These are phyloP conservation scores for Drosophila merina DNA, from an alignment of 2,888 invertebrate genomes.

Conservation along the genomic window DNA sequence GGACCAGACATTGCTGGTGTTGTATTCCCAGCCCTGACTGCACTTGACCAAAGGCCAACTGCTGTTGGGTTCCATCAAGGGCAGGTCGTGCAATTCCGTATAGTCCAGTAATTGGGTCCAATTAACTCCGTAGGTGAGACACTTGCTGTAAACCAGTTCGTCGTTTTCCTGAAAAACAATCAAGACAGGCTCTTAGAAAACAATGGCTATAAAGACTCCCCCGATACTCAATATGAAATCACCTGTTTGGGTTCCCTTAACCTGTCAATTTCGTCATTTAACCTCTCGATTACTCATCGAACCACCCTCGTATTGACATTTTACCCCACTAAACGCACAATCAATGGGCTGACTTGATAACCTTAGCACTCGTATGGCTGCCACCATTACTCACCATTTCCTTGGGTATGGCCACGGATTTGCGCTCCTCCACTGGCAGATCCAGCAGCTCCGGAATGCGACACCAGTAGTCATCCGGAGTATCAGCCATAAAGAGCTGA, in stretches of 20 bases:
- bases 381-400: slow-evolving; percentile 82
- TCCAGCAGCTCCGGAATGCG: slow-evolving; percentile 87
- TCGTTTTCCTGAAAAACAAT: slow-evolving; percentile 20
- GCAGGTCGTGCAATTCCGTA: slow-evolving; percentile 56
- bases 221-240: slow-evolving; percentile 1
- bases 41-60: slow-evolving; percentile 89
- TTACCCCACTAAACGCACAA: slow-evolving; percentile 45
- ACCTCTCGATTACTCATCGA: slow-evolving; percentile 16
- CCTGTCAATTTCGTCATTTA: background rate
- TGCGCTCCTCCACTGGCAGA: slow-evolving; percentile 86
- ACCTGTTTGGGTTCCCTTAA: background rate
- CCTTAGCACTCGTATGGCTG: slow-evolving; percentile 49
- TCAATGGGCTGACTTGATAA: slow-evolving; percentile 43
- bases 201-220: background rate
- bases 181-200: background rate
- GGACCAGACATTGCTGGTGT: slow-evolving; percentile 88
- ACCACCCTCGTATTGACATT: slow-evolving; percentile 37
- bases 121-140: slow-evolving; percentile 89
- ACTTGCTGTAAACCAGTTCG: slow-evolving; percentile 87
- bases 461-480: slow-evolving; percentile 94
- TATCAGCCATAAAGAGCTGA: slow-evolving; percentile 96
- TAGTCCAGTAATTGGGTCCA: slow-evolving; percentile 86
- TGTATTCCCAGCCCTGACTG: slow-evolving; percentile 91
- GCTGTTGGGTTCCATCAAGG: slow-evolving; percentile 84
- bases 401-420: slow-evolving; percentile 88